A percentile compares a stretch with the other conserved stretches of the same genome.
phyloP scores from a whole-genome alignment of 2,888 invertebrate genomes.

The Dexiosoma caninum region DNA sequence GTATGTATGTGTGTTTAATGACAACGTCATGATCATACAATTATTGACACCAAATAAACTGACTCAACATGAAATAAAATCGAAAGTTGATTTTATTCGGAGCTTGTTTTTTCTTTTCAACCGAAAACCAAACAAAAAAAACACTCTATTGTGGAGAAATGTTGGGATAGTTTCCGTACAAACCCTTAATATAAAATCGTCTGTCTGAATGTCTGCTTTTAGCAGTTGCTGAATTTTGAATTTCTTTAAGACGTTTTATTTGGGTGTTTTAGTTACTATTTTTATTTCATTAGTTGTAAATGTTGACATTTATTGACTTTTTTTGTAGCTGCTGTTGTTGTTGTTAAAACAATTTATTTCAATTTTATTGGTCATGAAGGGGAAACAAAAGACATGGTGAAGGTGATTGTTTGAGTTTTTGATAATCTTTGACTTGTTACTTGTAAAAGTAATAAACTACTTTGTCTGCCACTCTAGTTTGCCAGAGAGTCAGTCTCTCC shows the following conservation, averaged over 20 bases:
- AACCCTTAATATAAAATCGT: constrained; percentile 28
- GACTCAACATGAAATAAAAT: constrained; percentile 61
- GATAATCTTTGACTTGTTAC: constrained; percentile 27
- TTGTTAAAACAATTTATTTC: not conserved
- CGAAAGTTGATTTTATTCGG: constrained; percentile 58
- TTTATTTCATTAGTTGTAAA: constrained; percentile 32
- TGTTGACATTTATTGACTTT: constrained; percentile 60
- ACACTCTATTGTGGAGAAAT: not conserved
- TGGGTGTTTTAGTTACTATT: constrained; percentile 23
- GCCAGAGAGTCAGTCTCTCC: not conserved
- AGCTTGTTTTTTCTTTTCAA: not conserved
- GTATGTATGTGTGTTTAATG: too few relatives aligned
- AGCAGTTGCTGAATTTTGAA: constrained; percentile 34
- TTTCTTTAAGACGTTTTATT: constrained; percentile 29
- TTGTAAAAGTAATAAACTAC: constrained; percentile 25
- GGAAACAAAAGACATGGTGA: constrained; percentile 19
- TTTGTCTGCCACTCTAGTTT: not conserved
- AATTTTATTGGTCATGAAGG: constrained; percentile 1
- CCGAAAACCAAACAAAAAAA: not conserved
- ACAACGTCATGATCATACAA: constrained; percentile 49
- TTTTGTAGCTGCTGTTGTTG: constrained; percentile 6
- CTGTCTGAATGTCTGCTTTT: not conserved
- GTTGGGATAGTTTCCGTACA: constrained; percentile 57
- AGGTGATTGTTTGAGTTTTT: constrained; percentile 38
- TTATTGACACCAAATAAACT: constrained; percentile 52